Evolutionary conservation across 1,140 invertebrate species (phyloP).

Genomic region (Eupeodes corollae): DNA sequence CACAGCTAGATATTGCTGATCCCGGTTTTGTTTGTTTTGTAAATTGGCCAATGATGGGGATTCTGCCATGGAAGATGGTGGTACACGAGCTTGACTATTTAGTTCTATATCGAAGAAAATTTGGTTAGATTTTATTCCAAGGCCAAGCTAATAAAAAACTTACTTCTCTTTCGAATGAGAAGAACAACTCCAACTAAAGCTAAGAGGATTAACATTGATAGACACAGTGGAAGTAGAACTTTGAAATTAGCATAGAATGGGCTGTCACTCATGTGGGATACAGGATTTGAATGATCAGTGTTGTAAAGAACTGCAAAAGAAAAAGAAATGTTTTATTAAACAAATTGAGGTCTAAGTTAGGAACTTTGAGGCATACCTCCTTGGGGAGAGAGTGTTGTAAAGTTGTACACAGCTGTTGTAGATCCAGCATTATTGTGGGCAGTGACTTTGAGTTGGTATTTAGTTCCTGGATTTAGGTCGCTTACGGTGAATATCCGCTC

Average conservation of each 20-base stretch:
- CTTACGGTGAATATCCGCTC: slow-evolving; percentile 67
- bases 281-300: slow-evolving; percentile 47
- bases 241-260: slow-evolving; percentile 58
- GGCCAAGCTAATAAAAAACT: slow-evolving; percentile 23
- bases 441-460: slow-evolving; percentile 75
- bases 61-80: slow-evolving; percentile 40
- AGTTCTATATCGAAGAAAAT: slow-evolving; percentile 15
- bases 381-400: slow-evolving; percentile 63
- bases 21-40: slow-evolving; percentile 62
- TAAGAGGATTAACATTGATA: slow-evolving; percentile 54
- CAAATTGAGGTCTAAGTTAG: not conserved
- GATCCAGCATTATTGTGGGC: slow-evolving; percentile 88
- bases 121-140: too few species aligned
- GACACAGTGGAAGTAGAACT: slow-evolving; percentile 53
- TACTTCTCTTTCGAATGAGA: slow-evolving; percentile 53
- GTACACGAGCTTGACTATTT: slow-evolving; percentile 25
- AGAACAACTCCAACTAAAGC: slow-evolving; percentile 48
- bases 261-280: slow-evolving; percentile 46
- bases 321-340: not conserved
- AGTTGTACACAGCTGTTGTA: slow-evolving; percentile 76
- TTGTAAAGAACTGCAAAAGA: slow-evolving; percentile 36
- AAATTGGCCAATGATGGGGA: slow-evolving; percentile 60
- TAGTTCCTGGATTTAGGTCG: slow-evolving; percentile 71
- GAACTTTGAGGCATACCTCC: slow-evolving; percentile 46
- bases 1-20: slow-evolving; percentile 58